Evolutionary conservation across 2,888 invertebrate genomes (phyloP), one percentile per base, ranked within the genome.

Genomic region (Erebia epiphron): DNA sequence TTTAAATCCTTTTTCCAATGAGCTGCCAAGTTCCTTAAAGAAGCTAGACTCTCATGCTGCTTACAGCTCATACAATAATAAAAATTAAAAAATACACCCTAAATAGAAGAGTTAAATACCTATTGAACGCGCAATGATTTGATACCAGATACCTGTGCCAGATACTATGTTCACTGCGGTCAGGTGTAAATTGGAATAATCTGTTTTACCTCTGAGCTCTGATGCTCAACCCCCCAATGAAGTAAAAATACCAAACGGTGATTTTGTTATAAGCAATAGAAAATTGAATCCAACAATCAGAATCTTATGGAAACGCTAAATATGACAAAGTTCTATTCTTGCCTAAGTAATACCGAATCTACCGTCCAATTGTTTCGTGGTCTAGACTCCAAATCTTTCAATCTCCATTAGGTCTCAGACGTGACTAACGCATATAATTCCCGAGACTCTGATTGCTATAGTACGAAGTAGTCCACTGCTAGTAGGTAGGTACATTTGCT

Each of bases 401-500:
- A 58, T 58, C 35, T 58, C 57, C 57, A 58, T 58, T 58, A 58
- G 57, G 57, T 26, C 57, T 26, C 21, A 58, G 26, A 58, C 57
- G 57, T 58, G 57, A 58, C 57, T 58, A 58, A n/a, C n/a, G 26
- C 35, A 26, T 56, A 58, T n/a, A n/a, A 58, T 35, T 58, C 26
- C 35, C 35, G 8, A 35, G n/a, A 58, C 9, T 58, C 14, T n/a
- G 57, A 58, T 58, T 35, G 35, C n/a, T 58, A 58, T 2, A 8
- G 1, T n/a, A 14, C 14, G 1, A 57, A 14, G 26, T 13, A 57
- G 26, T 58, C 26, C n/a, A n/a, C 2, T 14, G n/a, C 35, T n/a
- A 14, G 8, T 14, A 21, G 21, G 2, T n/a, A n/a, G n/a, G n/a
- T 26, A 35, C 9, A 14, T 3, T n/a, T 14, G 35, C 2, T 58